These are phyloP conservation scores for Hypsibius dujardini DNA, from an alignment of 1,140 invertebrate species.

Conservation along the genomic window DNA sequence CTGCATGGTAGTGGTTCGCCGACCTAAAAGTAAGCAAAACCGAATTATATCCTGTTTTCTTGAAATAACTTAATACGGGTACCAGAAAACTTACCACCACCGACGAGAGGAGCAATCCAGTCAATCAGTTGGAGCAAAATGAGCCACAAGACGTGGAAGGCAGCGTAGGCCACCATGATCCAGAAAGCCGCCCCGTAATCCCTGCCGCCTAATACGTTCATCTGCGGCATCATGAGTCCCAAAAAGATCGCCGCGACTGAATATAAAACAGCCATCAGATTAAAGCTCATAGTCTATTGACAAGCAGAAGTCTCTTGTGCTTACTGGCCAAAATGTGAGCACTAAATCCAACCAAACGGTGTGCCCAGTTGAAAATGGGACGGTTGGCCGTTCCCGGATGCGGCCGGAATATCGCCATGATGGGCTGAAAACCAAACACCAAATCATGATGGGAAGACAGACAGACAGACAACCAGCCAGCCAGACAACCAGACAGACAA, in stretches of 20 bases:
- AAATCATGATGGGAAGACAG: not conserved
- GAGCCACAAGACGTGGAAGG: constrained; percentile 15
- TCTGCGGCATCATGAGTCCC: not conserved
- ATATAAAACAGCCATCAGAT: not conserved
- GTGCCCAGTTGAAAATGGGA: constrained; percentile 78
- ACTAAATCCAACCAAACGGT: constrained; percentile 78
- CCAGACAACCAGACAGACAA: too few relatives aligned
- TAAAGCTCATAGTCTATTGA: not conserved
- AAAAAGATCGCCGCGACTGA: constrained; percentile 3
- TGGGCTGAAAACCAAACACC: constrained; percentile 49
- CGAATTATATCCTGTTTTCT: not conserved
- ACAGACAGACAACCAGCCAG: not conserved
- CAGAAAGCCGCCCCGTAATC: not conserved
- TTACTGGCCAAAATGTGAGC: constrained; percentile 74
- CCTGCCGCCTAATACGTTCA: not conserved
- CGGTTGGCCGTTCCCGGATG: constrained; percentile 58
- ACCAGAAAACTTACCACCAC: not conserved
- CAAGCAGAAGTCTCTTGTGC: constrained; percentile 26
- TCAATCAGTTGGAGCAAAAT: not conserved
- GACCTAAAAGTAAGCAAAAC: too few relatives aligned
- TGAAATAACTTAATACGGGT: not conserved
- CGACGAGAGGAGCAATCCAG: not conserved
- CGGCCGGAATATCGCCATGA: constrained; percentile 67
- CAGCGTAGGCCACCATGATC: constrained; percentile 4
- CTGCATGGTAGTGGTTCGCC: not conserved